phyloP scores from a whole-genome alignment of 1,140 invertebrate species.

The Pseudachorutes palmiensis region DNA sequence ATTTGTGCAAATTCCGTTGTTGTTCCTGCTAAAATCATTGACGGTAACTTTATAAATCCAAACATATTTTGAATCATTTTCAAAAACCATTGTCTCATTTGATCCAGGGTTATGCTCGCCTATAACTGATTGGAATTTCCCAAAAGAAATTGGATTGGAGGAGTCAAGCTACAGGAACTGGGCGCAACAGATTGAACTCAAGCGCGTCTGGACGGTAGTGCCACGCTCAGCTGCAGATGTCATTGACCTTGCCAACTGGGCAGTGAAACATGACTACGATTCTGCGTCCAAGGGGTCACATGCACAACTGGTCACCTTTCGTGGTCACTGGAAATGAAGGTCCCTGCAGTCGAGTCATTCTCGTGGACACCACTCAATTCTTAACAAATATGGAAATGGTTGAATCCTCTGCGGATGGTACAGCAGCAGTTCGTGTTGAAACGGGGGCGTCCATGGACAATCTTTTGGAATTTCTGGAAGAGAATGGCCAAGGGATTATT shows the following conservation, averaged over 20 bases:
- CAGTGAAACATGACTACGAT: conserved; percentile 3
- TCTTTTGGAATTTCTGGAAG: conserved; percentile 20
- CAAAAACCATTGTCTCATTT: neutral
- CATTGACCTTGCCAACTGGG: conserved; percentile 26
- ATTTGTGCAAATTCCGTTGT: no score
- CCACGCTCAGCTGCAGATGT: conserved; percentile 18
- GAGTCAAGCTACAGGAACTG: conserved; percentile 21
- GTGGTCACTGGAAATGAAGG: neutral
- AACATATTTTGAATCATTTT: neutral
- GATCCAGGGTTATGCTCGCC: neutral
- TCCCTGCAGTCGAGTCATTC: neutral
- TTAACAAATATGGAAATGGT: conserved; percentile 15
- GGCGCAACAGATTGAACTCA: conserved; percentile 12
- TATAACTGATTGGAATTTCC: conserved; percentile 18
- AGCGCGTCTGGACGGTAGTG: conserved; percentile 13
- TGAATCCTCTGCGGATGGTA: neutral
- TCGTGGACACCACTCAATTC: conserved; percentile 17
- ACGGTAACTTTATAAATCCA: no score
- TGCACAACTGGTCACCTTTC: conserved; percentile 24
- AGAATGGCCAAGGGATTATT: neutral
- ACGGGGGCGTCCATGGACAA: conserved; percentile 4
- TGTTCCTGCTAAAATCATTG: no score
- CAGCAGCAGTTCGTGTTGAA: conserved; percentile 9
- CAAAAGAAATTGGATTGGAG: neutral
- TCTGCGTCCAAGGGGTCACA: conserved; percentile 12